Base-by-base conservation (phyloP, 2,797 vertebrate genomes). In the Pogonophryne albipinna region DNA sequence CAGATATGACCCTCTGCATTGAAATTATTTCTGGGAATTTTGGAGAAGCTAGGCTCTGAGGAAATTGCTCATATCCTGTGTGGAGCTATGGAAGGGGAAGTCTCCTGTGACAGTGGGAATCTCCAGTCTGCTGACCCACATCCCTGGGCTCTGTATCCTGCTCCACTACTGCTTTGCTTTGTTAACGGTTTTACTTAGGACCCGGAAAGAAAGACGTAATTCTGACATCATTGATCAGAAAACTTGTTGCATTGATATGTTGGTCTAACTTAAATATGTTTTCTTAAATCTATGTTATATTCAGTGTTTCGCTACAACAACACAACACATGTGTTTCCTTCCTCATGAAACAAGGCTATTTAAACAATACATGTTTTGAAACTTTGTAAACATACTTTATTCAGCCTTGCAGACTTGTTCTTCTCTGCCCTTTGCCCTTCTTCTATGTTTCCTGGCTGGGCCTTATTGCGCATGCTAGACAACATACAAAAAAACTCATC, bases 41-140 rank as follows among this genome's bases (percentile, higher is more conserved):
- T 77, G 46, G 20, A 85, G 66, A 46, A 20, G 12, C 67, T 68
- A 27, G 23, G 69, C 63, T 80, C 66, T 46, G 66, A 91, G 87
- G 92, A 94, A 92, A 90, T 90, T 88, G 84, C 80, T 92, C 89
- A 92, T 91, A 92, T 93, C 92, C 93, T 92, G 91, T 82, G 75
- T 78, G 74, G 83, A 85, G 83, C 81, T 76, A 50, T 85, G 80
- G 84, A 91, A 85, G 73, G 86, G 91, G 91, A 93, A 88, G 88
- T 87, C 85, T 89, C 86, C 74, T 78, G 79, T 89, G 86, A 91
- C 87, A 86, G 59, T 74, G 79, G 78, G 79, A 85, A 85, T 88
- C 89, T 90, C 80, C 80, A 85, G 83, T 87, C 84, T 82, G 84
- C 75, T 94, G 91, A 93, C 89, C 90, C 82, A 92, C 80, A 93